Evolutionary conservation across 1,140 invertebrate species (phyloP).

Genomic region (Caerostris darwini): DNA sequence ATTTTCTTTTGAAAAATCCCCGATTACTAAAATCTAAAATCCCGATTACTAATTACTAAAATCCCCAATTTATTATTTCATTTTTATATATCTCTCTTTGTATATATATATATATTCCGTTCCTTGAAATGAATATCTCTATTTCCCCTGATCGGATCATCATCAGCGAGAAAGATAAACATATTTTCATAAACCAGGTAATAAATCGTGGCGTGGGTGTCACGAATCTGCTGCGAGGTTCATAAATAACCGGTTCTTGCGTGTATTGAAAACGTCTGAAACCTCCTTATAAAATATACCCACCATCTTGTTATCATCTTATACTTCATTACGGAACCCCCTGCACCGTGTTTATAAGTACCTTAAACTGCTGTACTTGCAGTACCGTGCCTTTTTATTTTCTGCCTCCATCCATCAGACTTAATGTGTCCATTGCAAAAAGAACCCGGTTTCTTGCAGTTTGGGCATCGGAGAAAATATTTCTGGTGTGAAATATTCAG

Average conservation of each 20-base stretch:
- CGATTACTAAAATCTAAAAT: no score
- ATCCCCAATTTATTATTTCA: no score
- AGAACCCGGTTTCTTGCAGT: not conserved
- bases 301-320: constrained; percentile 38
- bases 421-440: constrained; percentile 34
- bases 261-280: constrained; percentile 30
- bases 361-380: not conserved
- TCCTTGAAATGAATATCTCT: no score
- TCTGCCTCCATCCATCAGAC: constrained; percentile 29
- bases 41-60: no score
- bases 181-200: no score
- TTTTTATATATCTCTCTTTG: no score
- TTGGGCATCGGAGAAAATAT: not conserved
- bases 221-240: not conserved
- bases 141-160: no score
- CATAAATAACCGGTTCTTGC: not conserved
- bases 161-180: no score
- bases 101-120: no score
- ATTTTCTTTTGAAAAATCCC: no score
- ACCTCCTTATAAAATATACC: constrained; percentile 45
- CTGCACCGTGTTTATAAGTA: constrained; percentile 19
- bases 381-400: not conserved
- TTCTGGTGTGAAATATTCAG: constrained; percentile 58
- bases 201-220: not conserved
- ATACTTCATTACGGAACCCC: constrained; percentile 25